phyloP scores from a whole-genome alignment of 2,113 vertebrate species.

The Marmota monax region DNA sequence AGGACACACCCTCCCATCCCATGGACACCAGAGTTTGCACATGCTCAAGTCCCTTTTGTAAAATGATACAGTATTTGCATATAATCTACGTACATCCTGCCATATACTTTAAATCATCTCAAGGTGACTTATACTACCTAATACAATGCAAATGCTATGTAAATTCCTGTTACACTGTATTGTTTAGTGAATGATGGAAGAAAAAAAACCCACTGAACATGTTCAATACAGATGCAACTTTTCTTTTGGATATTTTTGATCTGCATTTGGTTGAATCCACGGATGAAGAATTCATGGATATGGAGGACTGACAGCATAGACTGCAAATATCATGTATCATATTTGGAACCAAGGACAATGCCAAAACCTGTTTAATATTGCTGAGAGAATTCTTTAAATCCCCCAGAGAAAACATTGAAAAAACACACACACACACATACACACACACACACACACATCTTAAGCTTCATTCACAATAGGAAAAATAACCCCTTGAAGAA shows the following conservation, averaged over 20 bases:
- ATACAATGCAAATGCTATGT: not conserved
- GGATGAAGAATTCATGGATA: not conserved
- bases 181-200: not conserved
- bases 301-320: not conserved
- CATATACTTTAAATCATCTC: not conserved
- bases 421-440: not conserved
- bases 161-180: not conserved
- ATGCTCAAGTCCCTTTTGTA: not conserved
- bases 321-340: not conserved
- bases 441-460: not conserved
- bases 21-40: not conserved
- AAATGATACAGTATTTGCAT: not conserved
- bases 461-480: not conserved
- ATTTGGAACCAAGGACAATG: constrained; percentile 15
- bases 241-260: not conserved
- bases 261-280: not conserved
- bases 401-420: constrained; percentile 58
- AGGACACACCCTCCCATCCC: not conserved
- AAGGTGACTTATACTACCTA: not conserved
- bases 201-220: not conserved
- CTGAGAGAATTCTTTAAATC: constrained; percentile 8
- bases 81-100: not conserved
- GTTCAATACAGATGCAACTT: not conserved
- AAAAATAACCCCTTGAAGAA: constrained; percentile 34
- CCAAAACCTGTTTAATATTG: not conserved